Conservation (phyloP, 2,113 vertebrate species). For the Gymnobelideus leadbeateri region DNA sequence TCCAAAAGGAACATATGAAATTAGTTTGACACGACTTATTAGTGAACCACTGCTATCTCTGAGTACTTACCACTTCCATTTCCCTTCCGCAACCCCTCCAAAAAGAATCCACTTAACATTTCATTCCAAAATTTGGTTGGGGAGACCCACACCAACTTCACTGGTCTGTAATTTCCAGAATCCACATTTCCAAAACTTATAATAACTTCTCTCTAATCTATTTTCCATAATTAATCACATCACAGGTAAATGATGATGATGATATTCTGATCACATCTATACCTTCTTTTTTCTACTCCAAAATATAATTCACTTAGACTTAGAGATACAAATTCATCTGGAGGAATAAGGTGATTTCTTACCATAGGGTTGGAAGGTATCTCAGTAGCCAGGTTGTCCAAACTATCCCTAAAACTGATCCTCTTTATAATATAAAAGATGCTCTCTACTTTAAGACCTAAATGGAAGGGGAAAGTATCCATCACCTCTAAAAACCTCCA, state of each 20-base stretch:
- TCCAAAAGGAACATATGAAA: neutral
- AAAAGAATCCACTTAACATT: neutral
- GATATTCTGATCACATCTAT: neutral
- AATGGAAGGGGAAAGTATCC: neutral
- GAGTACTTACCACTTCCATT: neutral
- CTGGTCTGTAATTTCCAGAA: neutral
- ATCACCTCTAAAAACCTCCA: neutral
- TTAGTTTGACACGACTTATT: neutral
- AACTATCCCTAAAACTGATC: neutral
- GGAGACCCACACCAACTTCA: neutral
- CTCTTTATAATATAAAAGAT: neutral
- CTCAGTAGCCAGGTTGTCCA: neutral
- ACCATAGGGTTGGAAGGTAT: neutral
- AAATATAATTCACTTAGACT: neutral
- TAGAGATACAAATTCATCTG: neutral
- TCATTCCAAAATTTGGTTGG: neutral
- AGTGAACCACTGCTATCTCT: neutral
- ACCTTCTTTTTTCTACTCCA: neutral
- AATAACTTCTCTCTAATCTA: neutral
- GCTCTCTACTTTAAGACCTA: neutral
- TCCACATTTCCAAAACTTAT: neutral
- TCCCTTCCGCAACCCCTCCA: neutral
- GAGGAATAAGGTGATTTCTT: neutral
- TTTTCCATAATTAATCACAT: neutral
- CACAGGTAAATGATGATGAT: neutral